phyloP scores from a whole-genome alignment of 2,113 vertebrate species.

The Anthoscopus minutus region DNA sequence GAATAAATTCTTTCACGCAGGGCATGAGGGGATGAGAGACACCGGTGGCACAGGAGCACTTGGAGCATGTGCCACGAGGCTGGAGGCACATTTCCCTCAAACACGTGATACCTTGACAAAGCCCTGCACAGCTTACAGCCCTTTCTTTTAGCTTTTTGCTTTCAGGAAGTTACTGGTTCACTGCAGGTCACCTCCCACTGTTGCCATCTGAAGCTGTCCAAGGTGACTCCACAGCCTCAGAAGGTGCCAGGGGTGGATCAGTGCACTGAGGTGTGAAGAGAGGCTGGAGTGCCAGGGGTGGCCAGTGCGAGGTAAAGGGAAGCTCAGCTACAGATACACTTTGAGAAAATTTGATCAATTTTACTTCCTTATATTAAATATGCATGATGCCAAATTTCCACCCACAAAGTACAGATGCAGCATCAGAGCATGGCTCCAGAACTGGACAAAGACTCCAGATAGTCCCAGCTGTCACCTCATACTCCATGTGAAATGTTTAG shows the following conservation, averaged over 20 bases:
- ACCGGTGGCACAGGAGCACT: background rate
- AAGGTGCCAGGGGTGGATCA: constrained; percentile 28
- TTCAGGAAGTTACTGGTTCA: background rate
- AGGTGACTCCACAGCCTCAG: background rate
- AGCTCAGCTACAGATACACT: background rate
- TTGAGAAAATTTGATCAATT: background rate
- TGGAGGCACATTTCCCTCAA: background rate
- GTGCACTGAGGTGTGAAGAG: constrained; percentile 1
- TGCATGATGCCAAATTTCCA: background rate
- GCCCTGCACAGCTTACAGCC: background rate
- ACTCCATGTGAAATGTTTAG: background rate
- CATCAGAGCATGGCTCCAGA: background rate
- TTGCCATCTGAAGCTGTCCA: background rate
- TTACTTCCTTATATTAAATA: background rate
- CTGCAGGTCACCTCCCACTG: background rate
- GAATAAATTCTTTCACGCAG: background rate
- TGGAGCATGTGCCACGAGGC: fast-evolving
- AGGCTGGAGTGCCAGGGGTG: background rate
- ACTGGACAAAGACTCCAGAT: background rate
- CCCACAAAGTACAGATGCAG: background rate
- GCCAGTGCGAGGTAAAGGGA: background rate
- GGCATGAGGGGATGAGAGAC: background rate
- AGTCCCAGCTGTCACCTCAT: background rate
- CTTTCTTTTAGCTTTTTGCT: background rate
- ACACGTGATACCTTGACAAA: background rate